Evolutionary conservation across 2,113 vertebrate species (phyloP), one percentile per base, ranked within the genome.

Genomic region (Hipposideros armiger): DNA sequence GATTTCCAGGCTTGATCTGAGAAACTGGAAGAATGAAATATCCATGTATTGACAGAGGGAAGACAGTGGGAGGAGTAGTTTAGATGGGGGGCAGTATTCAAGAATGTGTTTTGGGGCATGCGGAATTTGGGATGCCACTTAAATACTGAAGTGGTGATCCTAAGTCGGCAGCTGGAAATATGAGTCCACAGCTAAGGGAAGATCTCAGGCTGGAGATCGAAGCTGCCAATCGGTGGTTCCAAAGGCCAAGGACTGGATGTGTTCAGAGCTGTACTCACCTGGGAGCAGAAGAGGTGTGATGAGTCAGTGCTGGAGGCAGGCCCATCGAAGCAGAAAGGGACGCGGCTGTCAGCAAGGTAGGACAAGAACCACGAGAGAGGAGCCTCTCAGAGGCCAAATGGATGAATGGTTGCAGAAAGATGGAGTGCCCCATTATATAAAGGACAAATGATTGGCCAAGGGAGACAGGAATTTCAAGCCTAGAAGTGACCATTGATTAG

Each of bases 221-320:
- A 42, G 67, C 40, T 60, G 26, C 22, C 81, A 30, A 9, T 30
- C 32, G 15, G 50, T 11, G 24, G 14, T 7, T 74, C n/a, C 58
- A 32, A 58, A 87, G 19, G 15, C 32, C 20, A 73, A 66, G 36
- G 56, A 14, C 4, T 50, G 30, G 36, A 14, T 82, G 32, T 28
- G 7, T 66, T 74, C 40, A 40, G 13, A 50, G 17, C 0, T 0
- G 20, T 36, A 22, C 1, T 42, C 56, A 7, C 32, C 28, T 24
- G 30, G 36, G 32, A 60, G 32, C 56, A 62, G 42, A 11, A 36
- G 32, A 22, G 17, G 2, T 22, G 40, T 9, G 10, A 11, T 14
- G 94, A 20, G n/a, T 56, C 45, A 52, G 36, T 24, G 14, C 30
- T 42, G 15, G 20, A 50, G 36, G 22, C 54, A 62, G 73, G 24